Evolutionary conservation across 2,888 invertebrate species (phyloP), one percentile per base, ranked within the genome.

Genomic region (Drosophila subquinaria): DNA sequence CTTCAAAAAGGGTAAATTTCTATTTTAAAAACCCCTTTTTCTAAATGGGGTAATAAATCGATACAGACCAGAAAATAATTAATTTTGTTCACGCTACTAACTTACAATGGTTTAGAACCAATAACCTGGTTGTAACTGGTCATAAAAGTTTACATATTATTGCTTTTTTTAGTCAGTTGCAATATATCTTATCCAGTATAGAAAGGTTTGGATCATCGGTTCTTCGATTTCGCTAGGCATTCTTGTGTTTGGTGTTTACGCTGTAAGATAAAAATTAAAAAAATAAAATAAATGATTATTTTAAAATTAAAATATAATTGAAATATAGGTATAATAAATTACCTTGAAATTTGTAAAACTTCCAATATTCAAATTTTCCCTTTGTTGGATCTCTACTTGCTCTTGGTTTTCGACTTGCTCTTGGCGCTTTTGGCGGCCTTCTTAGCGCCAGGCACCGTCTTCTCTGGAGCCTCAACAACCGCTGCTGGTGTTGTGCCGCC

Each of bases 331-430:
- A 33, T 0, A 3, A 33, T 9, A 8, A 2, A n/a, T n/a, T 42
- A 55, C 36, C 36, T 48, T 38, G 23, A 59, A 36, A 48, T 48
- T 48, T 59, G 8, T 17, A 48, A 38, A 38, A 38, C 6, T 38
- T 50, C 27, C 38, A 47, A 48, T 59, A 48, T 17, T 43, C 11
- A 15, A 60, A 43, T 27, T 8, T 38, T 51, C 27, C 36, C n/a
- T 10, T 30, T 30, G 4, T 13, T 17, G 10, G 10, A 38, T 48
- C 55, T 51, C 55, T 68, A 72, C 38, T 78, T 78, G 51, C 35
- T 47, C 27, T 78, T 78, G 10, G 20, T 23, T 45, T 76, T 76
- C 0, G 62, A 5, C 40, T 82, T 79, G 48, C 38, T 63, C 43
- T 67, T 77, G 15, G 42, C 20, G 27, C 0, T 59, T 70, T 27